Evolutionary conservation across 2,888 invertebrate species (phyloP).

Genomic region (Apodemia hepburni): DNA sequence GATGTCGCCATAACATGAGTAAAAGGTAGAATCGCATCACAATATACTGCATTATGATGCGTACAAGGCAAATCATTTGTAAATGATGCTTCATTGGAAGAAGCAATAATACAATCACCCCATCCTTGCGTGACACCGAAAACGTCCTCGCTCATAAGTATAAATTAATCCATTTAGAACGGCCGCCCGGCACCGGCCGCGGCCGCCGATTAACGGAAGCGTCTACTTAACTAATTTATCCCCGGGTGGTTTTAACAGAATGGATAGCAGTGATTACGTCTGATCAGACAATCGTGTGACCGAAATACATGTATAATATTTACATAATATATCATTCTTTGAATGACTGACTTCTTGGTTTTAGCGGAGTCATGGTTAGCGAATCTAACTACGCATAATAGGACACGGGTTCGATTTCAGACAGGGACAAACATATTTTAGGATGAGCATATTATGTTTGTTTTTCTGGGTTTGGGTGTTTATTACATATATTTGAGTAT

Average conservation of each 20-base stretch:
- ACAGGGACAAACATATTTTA: too few relatives aligned
- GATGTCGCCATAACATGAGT: background rate
- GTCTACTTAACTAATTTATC: constrained; percentile 81
- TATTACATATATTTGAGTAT: too few relatives aligned
- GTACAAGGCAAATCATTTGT: constrained; percentile 1
- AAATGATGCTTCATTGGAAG: constrained; percentile 3
- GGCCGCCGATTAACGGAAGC: constrained; percentile 80
- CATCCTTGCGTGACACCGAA: constrained; percentile 78
- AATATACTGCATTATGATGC: background rate
- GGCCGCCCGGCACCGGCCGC: constrained; percentile 68
- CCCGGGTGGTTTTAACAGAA: constrained; percentile 81
- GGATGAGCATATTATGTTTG: too few relatives aligned
- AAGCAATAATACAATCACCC: constrained; percentile 76
- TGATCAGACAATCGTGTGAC: constrained; percentile 36
- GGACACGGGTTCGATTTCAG: too few relatives aligned
- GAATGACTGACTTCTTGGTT: too few relatives aligned
- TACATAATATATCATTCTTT: background rate
- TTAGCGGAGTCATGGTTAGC: too few relatives aligned
- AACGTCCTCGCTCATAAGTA: constrained; percentile 79
- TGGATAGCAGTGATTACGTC: constrained; percentile 81
- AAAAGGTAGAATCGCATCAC: background rate
- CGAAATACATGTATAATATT: background rate
- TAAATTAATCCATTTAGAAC: constrained; percentile 81
- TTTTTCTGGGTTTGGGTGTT: too few relatives aligned
- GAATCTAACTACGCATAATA: too few relatives aligned